Percentiles rank a stretch among this genome's conserved stretches.
Evolutionary conservation across 35 echinoderm and acorn worm species (phyloP).

Genomic region (Amphiura filiformis): DNA sequence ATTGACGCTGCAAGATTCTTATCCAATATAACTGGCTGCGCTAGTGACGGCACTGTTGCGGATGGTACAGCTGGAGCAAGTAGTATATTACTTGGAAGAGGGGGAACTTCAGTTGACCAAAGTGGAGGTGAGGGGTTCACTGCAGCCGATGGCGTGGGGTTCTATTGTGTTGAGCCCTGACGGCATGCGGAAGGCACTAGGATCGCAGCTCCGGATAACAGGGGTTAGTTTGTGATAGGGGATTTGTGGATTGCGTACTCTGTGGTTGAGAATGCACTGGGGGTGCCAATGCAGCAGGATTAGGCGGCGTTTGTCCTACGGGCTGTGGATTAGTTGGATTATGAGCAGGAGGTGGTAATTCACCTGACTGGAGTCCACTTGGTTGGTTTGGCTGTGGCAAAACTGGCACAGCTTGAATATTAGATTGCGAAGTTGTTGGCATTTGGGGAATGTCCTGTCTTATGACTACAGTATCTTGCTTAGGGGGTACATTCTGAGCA

Average conservation of each 20-base stretch:
- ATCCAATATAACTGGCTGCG: not conserved
- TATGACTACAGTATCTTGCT: not conserved
- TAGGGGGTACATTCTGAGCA: not conserved
- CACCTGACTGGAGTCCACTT: not conserved
- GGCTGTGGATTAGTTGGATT: too few species aligned
- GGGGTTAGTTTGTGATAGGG: not conserved
- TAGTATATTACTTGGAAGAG: slow-evolving; percentile 79
- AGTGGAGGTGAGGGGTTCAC: slow-evolving; percentile 82
- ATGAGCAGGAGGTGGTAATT: not conserved
- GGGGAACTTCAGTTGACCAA: slow-evolving; percentile 73
- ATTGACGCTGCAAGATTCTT: slow-evolving; percentile 35
- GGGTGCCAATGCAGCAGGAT: not conserved
- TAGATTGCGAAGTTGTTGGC: not conserved
- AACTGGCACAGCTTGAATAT: not conserved
- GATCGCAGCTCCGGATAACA: slow-evolving; percentile 5
- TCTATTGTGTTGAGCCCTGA: slow-evolving; percentile 42
- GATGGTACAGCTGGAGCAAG: slow-evolving; percentile 58
- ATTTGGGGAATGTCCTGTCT: not conserved
- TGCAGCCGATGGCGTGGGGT: slow-evolving; percentile 22
- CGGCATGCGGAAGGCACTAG: slow-evolving; percentile 76
- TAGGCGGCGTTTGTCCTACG: too few species aligned
- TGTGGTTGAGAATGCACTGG: not conserved
- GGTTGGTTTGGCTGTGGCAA: not conserved
- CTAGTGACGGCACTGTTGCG: slow-evolving; percentile 8
- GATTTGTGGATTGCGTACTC: not conserved